Percentiles rank a stretch among this genome's conserved stretches.
Conservation (phyloP, 37 sponge, comb jelly and placozoan genomes). For the Agelas oroides region DNA sequence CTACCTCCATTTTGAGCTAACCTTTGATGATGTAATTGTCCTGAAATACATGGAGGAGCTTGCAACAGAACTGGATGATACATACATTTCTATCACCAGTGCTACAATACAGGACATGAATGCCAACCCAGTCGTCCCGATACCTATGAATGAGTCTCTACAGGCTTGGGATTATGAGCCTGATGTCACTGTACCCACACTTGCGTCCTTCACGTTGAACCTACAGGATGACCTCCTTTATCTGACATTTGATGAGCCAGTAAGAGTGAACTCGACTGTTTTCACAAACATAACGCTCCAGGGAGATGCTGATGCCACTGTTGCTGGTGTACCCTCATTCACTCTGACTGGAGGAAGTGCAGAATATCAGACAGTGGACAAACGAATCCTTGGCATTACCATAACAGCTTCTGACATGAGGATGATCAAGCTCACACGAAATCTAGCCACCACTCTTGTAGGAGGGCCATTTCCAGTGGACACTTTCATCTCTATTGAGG, state of each 20-base stretch:
- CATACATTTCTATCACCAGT: slow-evolving; percentile 78
- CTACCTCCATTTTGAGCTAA: slow-evolving; percentile 74
- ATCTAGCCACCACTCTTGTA: neutral
- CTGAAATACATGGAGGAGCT: slow-evolving; percentile 79
- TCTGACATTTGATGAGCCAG: slow-evolving; percentile 92
- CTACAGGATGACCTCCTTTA: slow-evolving; percentile 66
- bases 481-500: slow-evolving; percentile 55
- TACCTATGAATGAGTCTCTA: slow-evolving; percentile 37
- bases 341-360: slow-evolving; percentile 84
- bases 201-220: slow-evolving; percentile 65
- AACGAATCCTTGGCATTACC: slow-evolving; percentile 55
- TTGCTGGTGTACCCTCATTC: slow-evolving; percentile 12
- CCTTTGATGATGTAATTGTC: slow-evolving; percentile 55
- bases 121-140: slow-evolving; percentile 38
- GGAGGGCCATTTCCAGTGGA: slow-evolving; percentile 20
- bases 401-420: slow-evolving; percentile 72
- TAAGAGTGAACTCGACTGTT: slow-evolving; percentile 64
- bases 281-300: slow-evolving; percentile 73
- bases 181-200: slow-evolving; percentile 70
- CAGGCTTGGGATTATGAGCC: slow-evolving; percentile 55
- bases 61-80: slow-evolving; percentile 64
- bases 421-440: slow-evolving; percentile 46
- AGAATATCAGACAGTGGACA: slow-evolving; percentile 58
- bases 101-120: slow-evolving; percentile 77
- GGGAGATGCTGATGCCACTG: slow-evolving; percentile 15